A percentile compares a stretch with the other conserved stretches of the same genome.
Conservation (phyloP, 2,888 invertebrate species). For the Pseudococcus longispinus region DNA sequence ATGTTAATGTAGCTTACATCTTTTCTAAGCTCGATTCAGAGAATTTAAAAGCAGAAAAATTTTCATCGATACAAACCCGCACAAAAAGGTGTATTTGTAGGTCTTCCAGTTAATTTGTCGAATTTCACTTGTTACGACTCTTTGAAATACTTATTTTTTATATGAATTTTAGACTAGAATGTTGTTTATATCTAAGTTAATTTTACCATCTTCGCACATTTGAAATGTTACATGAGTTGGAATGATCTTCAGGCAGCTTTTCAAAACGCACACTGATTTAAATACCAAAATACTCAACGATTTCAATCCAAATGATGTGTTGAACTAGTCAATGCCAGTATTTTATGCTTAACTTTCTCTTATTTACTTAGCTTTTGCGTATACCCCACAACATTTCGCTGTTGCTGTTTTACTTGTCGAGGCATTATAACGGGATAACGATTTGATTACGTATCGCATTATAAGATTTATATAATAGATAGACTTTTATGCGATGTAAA, state of each 20-base stretch:
- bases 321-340: constrained; percentile 37
- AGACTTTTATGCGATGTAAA: not conserved
- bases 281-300: not conserved
- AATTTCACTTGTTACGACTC: constrained; percentile 19
- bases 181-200: not conserved
- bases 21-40: not conserved
- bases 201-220: constrained; percentile 7
- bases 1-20: not conserved
- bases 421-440: not conserved
- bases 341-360: constrained; percentile 26
- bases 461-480: not conserved
- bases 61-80: not conserved
- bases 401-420: not conserved
- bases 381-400: not conserved
- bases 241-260: not conserved
- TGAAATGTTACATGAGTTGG: not conserved
- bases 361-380: not conserved
- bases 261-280: not conserved
- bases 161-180: not conserved
- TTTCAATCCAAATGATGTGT: not conserved
- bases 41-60: not conserved
- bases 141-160: not conserved
- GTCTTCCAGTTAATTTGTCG: constrained; percentile 40
- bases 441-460: not conserved
- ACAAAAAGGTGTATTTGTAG: constrained; percentile 4